phyloP scores from a whole-genome alignment of 1,140 invertebrate genomes.

The Aphelenchoides fujianensis region DNA sequence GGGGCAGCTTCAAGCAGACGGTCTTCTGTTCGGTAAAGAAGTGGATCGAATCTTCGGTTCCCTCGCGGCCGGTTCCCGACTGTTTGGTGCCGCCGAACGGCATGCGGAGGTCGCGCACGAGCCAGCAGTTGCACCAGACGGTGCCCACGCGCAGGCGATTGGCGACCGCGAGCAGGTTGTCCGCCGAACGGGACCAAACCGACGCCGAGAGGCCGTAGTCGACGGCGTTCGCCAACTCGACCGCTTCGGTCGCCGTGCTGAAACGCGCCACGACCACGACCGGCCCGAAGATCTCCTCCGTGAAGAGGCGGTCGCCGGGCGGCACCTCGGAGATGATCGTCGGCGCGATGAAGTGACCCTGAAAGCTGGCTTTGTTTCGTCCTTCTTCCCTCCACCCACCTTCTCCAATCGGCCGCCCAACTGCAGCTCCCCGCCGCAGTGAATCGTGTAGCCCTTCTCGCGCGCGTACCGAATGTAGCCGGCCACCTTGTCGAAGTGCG shows the following conservation, averaged over 20 bases:
- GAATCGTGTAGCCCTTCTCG: slow-evolving; percentile 58
- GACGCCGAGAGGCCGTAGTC: slow-evolving; percentile 68
- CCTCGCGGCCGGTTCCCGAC: slow-evolving; percentile 68
- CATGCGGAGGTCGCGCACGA: slow-evolving; percentile 67
- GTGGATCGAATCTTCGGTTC: slow-evolving; percentile 67
- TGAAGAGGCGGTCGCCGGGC: slow-evolving; percentile 65
- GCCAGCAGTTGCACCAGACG: slow-evolving; percentile 70
- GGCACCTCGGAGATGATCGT: slow-evolving; percentile 66
- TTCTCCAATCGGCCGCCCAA: slow-evolving; percentile 46
- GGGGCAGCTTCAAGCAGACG: slow-evolving; percentile 65
- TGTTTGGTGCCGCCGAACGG: slow-evolving; percentile 70
- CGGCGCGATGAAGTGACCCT: slow-evolving; percentile 68
- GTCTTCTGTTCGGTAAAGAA: slow-evolving; percentile 69
- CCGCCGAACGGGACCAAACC: slow-evolving; percentile 66
- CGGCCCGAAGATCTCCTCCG: slow-evolving; percentile 70
- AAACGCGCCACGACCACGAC: slow-evolving; percentile 68
- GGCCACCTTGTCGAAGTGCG: slow-evolving; percentile 67
- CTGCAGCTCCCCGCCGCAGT: slow-evolving; percentile 58
- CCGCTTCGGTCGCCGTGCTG: slow-evolving; percentile 66
- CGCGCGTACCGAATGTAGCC: slow-evolving; percentile 61
- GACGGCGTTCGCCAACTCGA: slow-evolving; percentile 65
- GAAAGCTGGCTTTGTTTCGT: slow-evolving; percentile 16
- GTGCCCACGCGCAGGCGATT: slow-evolving; percentile 64
- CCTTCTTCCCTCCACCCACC: slow-evolving; percentile 16
- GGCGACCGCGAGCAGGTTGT: slow-evolving; percentile 65